These are phyloP conservation scores for Petrocephalus zakoni DNA, from an alignment of 2,113 vertebrate genomes.

Conservation along the genomic window DNA sequence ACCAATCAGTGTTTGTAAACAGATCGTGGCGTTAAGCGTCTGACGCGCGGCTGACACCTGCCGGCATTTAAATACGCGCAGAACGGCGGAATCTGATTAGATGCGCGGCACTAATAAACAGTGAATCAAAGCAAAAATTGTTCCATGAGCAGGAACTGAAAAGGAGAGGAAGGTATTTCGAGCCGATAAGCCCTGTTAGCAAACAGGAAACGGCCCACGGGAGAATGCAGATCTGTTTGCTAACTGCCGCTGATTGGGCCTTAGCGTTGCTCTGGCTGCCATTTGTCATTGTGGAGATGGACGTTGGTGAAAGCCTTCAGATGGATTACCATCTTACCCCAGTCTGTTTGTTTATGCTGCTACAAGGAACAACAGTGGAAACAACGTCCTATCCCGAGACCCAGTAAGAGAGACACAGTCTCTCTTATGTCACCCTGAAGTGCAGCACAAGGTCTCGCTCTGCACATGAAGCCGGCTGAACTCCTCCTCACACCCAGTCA, in stretches of 20 bases:
- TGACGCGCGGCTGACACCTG: slow-evolving; percentile 42
- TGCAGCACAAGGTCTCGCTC: background rate
- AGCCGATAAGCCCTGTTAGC: slow-evolving; percentile 1
- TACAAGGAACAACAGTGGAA: background rate
- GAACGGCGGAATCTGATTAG: slow-evolving; percentile 38
- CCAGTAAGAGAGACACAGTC: background rate
- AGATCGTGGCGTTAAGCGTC: slow-evolving; percentile 36
- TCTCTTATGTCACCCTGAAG: background rate
- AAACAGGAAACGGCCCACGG: background rate
- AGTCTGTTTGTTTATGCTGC: background rate
- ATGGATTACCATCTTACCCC: background rate
- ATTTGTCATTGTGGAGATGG: background rate
- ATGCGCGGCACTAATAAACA: slow-evolving; percentile 42
- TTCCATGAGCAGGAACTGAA: background rate
- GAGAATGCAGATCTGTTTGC: background rate
- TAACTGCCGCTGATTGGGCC: background rate
- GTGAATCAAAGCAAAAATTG: slow-evolving; percentile 21
- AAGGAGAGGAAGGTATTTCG: slow-evolving; percentile 2
- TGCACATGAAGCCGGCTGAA: background rate
- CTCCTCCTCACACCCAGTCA: background rate
- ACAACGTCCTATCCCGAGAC: background rate
- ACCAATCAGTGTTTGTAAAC: slow-evolving; percentile 39
- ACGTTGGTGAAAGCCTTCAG: background rate
- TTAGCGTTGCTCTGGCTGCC: background rate
- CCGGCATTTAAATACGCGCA: slow-evolving; percentile 10